Percentiles rank a stretch among this genome's conserved stretches.
Conservation (phyloP, 2,113 vertebrate genomes). For the Tenebrosternarchus preto region DNA sequence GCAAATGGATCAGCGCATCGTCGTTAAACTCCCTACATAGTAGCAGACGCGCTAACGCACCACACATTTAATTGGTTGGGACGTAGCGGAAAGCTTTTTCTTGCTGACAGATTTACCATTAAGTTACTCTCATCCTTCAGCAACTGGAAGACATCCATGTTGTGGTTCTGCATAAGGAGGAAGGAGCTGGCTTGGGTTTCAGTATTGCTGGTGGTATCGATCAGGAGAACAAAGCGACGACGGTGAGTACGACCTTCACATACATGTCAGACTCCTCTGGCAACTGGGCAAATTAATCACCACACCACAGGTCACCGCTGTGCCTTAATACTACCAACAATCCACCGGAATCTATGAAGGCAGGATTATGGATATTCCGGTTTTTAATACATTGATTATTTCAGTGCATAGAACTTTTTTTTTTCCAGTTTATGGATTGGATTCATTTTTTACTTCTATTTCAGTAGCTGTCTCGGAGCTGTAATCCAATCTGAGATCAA, state of each 20-base stretch:
- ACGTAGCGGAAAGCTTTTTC: slow-evolving; percentile 2
- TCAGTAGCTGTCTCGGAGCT: neutral
- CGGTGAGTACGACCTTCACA: slow-evolving; percentile 75
- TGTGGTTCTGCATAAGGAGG: slow-evolving; percentile 91
- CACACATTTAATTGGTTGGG: neutral
- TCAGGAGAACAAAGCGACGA: slow-evolving; percentile 85
- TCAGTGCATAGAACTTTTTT: neutral
- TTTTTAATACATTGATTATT: neutral
- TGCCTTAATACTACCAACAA: neutral
- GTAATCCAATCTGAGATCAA: slow-evolving; percentile 19
- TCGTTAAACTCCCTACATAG: neutral
- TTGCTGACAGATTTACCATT: slow-evolving; percentile 32
- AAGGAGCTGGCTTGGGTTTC: slow-evolving; percentile 89
- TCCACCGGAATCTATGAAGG: neutral
- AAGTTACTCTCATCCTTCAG: slow-evolving; percentile 66
- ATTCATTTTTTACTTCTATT: slow-evolving; percentile 3
- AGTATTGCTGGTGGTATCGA: slow-evolving; percentile 90
- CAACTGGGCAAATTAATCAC: neutral
- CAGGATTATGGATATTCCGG: neutral
- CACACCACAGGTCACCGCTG: neutral
- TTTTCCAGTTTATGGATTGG: slow-evolving; percentile 11
- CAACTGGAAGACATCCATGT: slow-evolving; percentile 88
- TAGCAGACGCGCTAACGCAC: neutral
- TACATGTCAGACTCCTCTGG: neutral
- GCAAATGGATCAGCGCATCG: slow-evolving; percentile 22